phyloP scores from a whole-genome alignment of 2,797 vertebrate genomes.

The Intellagama lesueurii region DNA sequence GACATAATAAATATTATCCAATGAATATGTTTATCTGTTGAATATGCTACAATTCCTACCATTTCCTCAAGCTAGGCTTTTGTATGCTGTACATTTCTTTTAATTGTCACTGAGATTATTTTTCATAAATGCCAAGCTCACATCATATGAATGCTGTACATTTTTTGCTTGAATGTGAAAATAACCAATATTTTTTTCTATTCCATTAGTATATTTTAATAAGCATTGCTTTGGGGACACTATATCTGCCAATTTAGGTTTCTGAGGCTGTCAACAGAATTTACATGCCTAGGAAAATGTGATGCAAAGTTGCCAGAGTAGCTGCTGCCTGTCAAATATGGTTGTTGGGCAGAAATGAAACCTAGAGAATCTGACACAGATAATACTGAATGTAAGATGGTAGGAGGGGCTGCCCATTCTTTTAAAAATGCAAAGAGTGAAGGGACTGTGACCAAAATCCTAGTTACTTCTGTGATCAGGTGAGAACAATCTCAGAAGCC shows the following conservation, averaged over 20 bases:
- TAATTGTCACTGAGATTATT: slow-evolving; percentile 28
- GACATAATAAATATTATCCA: background rate
- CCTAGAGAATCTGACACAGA: slow-evolving; percentile 65
- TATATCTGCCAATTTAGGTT: slow-evolving; percentile 83
- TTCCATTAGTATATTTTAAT: slow-evolving; percentile 83
- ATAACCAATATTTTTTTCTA: slow-evolving; percentile 79
- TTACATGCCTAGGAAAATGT: slow-evolving; percentile 84
- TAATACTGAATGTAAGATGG: slow-evolving; percentile 48
- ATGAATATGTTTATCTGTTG: background rate
- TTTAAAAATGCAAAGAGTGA: slow-evolving; percentile 23
- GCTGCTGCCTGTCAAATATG: slow-evolving; percentile 80
- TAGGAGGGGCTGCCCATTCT: slow-evolving; percentile 46
- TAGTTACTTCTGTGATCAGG: no score
- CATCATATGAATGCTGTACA: slow-evolving; percentile 55
- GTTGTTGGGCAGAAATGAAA: slow-evolving; percentile 81
- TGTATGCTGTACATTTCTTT: slow-evolving; percentile 24
- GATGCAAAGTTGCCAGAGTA: slow-evolving; percentile 80
- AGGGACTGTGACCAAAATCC: background rate
- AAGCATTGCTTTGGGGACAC: slow-evolving; percentile 81
- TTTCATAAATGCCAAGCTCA: slow-evolving; percentile 39
- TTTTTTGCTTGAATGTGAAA: slow-evolving; percentile 69
- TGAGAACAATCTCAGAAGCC: no score
- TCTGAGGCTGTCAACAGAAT: slow-evolving; percentile 84
- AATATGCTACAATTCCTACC: background rate
- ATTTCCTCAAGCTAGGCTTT: slow-evolving; percentile 19